phyloP scores from a whole-genome alignment of 1,140 invertebrate species.

The Neodiprion lecontei region DNA sequence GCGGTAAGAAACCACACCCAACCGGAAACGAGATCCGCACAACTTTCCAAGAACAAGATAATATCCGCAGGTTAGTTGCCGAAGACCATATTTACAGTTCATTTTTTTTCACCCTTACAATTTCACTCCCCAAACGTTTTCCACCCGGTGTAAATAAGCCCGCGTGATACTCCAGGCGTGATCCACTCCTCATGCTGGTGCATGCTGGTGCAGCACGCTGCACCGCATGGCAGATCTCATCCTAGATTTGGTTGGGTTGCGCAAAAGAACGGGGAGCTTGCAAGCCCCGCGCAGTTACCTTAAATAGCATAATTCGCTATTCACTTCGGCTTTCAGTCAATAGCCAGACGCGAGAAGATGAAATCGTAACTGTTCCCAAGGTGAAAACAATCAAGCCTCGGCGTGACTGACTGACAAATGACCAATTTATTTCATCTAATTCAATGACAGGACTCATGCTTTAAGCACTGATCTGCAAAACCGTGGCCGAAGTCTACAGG shows the following conservation, averaged over 20 bases:
- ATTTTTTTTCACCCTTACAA: background rate
- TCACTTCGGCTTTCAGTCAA: too few species aligned
- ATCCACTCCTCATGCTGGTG: background rate
- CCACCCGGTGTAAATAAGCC: background rate
- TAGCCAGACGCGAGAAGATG: too few species aligned
- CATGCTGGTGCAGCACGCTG: background rate
- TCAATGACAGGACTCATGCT: too few species aligned
- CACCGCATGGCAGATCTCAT: constrained; percentile 1
- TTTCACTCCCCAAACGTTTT: background rate
- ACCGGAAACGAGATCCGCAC: constrained; percentile 36
- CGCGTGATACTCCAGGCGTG: background rate
- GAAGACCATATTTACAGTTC: background rate
- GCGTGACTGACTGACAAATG: too few species aligned
- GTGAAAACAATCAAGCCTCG: too few species aligned
- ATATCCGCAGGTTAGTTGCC: background rate
- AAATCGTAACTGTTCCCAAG: too few species aligned
- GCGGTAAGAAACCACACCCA: constrained; percentile 51
- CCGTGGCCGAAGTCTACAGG: too few species aligned
- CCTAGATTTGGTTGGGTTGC: constrained; percentile 4
- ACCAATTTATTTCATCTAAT: too few species aligned
- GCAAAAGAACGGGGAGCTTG: background rate
- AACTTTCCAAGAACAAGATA: background rate
- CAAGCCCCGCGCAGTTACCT: background rate
- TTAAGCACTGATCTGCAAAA: too few species aligned
- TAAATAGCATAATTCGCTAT: too few species aligned